Evolutionary conservation across 2,113 vertebrate genomes (phyloP), one percentile per base, ranked within the genome.

Genomic region (Chlorodrepanis virens): DNA sequence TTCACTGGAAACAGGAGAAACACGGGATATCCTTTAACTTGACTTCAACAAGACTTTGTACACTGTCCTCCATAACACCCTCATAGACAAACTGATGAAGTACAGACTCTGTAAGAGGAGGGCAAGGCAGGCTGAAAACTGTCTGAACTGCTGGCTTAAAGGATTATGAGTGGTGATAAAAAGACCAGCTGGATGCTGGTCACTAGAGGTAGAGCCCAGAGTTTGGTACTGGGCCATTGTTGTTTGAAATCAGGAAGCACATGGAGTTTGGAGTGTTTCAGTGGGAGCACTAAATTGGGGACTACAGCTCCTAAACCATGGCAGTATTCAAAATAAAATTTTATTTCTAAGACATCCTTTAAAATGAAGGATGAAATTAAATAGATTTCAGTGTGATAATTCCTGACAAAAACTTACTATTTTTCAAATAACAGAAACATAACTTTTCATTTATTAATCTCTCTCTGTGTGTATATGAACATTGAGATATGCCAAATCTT

Each of bases 261-360:
- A 37, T 0, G 0, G 35, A 35, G 13, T 77, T 52, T 0, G 1
- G 42, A 59, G 11, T 27, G 25, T 28, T 77, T 33, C 72, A 68
- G 22, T 52, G 45, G 45, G 31, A 60, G 8, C 37, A 44, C 3
- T 33, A 60, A 77, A 33, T 3, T 52, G 45, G 5, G 9, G 14
- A 68, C 37, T 10, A 68, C 6, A 22, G 5, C 21, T 60, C 37
- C 27, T 27, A 77, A 77, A 59, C 17, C 6, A 28, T 20, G 54
- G 8, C 18, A 45, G 8, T 84, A 78, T 76, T 93, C 44, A 91
- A 45, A 68, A 68, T 19, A 65, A 81, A 54, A 33, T 39, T 84
- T 93, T 87, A 89, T 90, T 96, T 86, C 59, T 88, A 91, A 96
- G 27, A 47, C 14, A 59, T 74, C 57, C 44, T 90, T 80, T 53